Evolutionary conservation across 1,140 invertebrate species (phyloP), one percentile per base, ranked within the genome.

Genomic region (Drosophila albomicans): DNA sequence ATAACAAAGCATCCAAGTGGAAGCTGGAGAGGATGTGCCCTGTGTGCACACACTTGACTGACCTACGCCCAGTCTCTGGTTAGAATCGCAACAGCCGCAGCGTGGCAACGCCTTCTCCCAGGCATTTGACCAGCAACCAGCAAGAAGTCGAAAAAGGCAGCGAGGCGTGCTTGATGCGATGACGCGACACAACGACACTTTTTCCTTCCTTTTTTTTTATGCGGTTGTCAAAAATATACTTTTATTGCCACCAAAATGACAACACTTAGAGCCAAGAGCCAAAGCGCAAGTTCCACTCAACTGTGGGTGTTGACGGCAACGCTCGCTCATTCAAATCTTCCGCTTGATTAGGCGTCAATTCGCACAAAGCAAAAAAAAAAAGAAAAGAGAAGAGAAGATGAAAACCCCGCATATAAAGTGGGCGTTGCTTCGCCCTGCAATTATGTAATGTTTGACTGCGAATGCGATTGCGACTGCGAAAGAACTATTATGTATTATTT

Each of bases 331-430:
- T 91, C 85, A 91, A 91, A 91, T 91, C 89, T 91, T 91, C 89
- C 89, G 75, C 89, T 80, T 91, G 89, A 91, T 91, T 91, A 91
- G 89, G 79, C 85, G 89, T 81, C 89, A 89, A 89, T 88, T 88
- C 78, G 85, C 78, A 89, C 67, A 84, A 80, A 81, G 79, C 43
- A 59, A 49, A 11, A 48, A 25, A 25, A 25, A 25, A 0, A 59
- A 49, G 8, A 48, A 25, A 25, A 25, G 4, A 0, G 3, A 25
- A 25, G 20, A 25, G 20, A 25, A 25, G 20, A 25, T 25, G 20
- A 25, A 4, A 25, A 25, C 20, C 20, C 20, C 20, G 20, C 20
- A 25, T 30, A 38, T 51, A 75, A 78, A 78, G 72, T 90, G 86
- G 86, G 86, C 86, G 86, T 76, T 45, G 71, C 82, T 45, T 58